Evolutionary conservation across 1,140 invertebrate species (phyloP).

Genomic region (Drosophila kikkawai): DNA sequence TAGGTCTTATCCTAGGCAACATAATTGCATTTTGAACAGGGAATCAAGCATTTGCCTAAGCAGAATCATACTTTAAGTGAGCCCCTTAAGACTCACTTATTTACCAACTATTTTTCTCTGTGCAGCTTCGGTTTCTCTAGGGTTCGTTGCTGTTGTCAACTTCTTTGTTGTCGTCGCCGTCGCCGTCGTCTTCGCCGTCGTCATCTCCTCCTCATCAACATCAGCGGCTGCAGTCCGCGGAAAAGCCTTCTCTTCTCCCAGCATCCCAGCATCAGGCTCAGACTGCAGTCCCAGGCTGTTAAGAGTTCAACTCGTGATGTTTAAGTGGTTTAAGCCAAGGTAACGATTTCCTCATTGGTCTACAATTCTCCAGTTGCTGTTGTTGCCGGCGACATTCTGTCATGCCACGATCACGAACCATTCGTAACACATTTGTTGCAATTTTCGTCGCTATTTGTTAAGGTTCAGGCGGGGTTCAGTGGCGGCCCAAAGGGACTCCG

Average conservation of each 20-base stretch:
- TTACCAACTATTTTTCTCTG: conserved; percentile 21
- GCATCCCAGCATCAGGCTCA: conserved; percentile 6
- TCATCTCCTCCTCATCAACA: conserved; percentile 72
- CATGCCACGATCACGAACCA: conserved; percentile 80
- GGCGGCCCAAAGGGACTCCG: conserved; percentile 18
- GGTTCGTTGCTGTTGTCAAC: conserved; percentile 55
- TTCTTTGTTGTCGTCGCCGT: conserved; percentile 46
- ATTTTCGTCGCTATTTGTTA: conserved; percentile 83
- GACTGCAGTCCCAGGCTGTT: conserved; percentile 71
- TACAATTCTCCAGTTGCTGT: conserved; percentile 58
- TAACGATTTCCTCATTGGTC: conserved; percentile 80
- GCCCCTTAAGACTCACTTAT: conserved; percentile 11
- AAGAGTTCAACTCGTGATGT: conserved; percentile 82
- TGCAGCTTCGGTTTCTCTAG: conserved; percentile 40
- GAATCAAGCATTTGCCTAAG: no score
- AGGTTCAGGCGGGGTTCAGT: conserved; percentile 66
- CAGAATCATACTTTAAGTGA: conserved; percentile 1
- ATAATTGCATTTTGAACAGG: neutral
- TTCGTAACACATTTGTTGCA: conserved; percentile 83
- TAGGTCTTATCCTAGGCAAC: neutral
- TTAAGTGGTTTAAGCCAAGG: conserved; percentile 76
- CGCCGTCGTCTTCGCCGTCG: conserved; percentile 42
- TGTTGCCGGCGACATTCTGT: conserved; percentile 76
- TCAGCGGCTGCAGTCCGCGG: conserved; percentile 17
- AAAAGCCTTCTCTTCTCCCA: conserved; percentile 46